Conservation (phyloP, 2,113 vertebrate genomes). For the Halichoeres trimaculatus region DNA sequence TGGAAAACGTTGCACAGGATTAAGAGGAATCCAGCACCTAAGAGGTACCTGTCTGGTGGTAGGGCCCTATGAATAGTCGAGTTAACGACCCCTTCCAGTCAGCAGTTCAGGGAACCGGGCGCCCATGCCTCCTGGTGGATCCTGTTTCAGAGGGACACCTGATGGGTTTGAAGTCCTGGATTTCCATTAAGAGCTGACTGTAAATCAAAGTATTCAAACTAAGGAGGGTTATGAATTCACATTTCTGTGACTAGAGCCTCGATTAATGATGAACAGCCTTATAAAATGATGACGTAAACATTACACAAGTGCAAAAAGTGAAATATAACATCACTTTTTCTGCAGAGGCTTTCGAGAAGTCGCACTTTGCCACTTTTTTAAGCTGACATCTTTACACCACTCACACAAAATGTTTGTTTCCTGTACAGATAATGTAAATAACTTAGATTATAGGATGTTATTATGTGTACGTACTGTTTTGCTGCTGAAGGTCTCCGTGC, state of each 20-base stretch:
- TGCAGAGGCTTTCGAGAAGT: not conserved
- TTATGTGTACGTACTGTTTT: constrained; percentile 9
- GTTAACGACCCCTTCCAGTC: constrained; percentile 65
- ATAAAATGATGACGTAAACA: constrained; percentile 8
- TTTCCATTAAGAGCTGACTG: constrained; percentile 15
- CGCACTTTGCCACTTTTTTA: constrained; percentile 11
- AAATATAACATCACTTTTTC: not conserved
- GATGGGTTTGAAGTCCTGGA: constrained; percentile 43
- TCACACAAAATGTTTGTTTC: too few relatives aligned
- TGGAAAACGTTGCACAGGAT: not conserved
- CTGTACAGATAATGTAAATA: too few relatives aligned
- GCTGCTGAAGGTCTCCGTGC: constrained; percentile 46
- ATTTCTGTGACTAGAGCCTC: not conserved
- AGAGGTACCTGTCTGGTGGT: constrained; percentile 15
- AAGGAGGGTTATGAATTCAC: not conserved
- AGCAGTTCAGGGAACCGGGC: constrained; percentile 77
- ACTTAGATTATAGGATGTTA: constrained; percentile 33
- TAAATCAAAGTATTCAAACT: constrained; percentile 38
- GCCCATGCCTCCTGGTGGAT: constrained; percentile 64
- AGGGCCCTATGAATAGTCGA: constrained; percentile 79
- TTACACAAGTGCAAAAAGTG: constrained; percentile 1
- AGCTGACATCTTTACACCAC: not conserved
- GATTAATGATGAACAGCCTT: not conserved
- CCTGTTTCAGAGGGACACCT: constrained; percentile 73
- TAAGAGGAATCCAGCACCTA: not conserved